Base-by-base conservation (phyloP, 2,113 vertebrate genomes). In the Micromys minutus region DNA sequence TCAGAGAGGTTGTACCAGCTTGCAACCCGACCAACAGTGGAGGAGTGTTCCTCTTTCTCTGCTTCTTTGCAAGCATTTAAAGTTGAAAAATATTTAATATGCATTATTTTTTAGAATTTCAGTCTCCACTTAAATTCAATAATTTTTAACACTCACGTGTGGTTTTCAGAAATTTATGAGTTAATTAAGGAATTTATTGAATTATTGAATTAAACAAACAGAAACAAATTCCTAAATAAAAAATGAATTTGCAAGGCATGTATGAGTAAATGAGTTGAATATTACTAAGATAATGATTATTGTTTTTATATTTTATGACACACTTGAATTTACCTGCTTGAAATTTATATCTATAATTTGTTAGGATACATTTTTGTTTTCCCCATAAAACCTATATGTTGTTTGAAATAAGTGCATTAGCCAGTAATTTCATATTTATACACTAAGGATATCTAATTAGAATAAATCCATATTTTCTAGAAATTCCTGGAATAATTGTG, bases 241-340 rank as follows among this genome's bases (percentile, higher is more conserved):
- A 84, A 88, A 89, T 91, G 86, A 76, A 61, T 74, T 13, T 67
- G 21, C 71, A 7, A 39, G 6, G 69, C 39, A 22, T 72, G 29
- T 45, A 76, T 87, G 9, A 69, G 76, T 50, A 65, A 94, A 87
- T 63, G 22, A 90, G n/a, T 84, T 90, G 12, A 87, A 59, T 87
- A 69, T 36, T 94, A 85, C 52, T 57, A 87, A 80, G 36, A 50
- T 83, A 90, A 85, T 1, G 47, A 69, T 76, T 74, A 91, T 39
- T 77, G 47, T 50, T 93, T 90, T 90, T 71, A 69, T 67, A 93
- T 91, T 92, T 85, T 4, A 57, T 88, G 47, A 88, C 92, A 94
- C 39, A 34, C 8, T 91, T 87, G 5, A 91, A 93, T 93, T 87
- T 55, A 45, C 26, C 45, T 89, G 12, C n/a, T n/a, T n/a, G 39